A percentile compares a stretch with the other conserved stretches of the same genome.
Conservation (phyloP, 1,140 invertebrate genomes). For the Polypedilum vanderplanki region DNA sequence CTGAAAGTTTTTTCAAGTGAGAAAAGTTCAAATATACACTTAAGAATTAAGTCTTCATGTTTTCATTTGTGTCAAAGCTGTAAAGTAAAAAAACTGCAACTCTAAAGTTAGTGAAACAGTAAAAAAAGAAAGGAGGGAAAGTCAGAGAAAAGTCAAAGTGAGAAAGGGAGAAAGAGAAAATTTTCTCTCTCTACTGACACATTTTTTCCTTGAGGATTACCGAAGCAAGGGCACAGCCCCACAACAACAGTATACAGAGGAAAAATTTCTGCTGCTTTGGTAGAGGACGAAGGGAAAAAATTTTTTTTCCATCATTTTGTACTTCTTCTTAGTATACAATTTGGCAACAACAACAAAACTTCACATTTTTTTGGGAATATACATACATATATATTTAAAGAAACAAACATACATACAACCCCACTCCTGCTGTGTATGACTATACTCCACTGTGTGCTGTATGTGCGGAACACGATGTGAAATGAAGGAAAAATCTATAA, state of each 20-base stretch:
- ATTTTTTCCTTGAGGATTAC: constrained; percentile 28
- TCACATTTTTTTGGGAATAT: not conserved
- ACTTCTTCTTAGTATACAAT: constrained; percentile 4
- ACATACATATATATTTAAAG: not conserved
- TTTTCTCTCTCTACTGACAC: constrained; percentile 11
- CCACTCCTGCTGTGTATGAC: not conserved
- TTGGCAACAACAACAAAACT: not conserved
- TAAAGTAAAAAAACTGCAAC: not conserved
- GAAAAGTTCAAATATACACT: not conserved
- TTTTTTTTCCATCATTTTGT: constrained; percentile 24
- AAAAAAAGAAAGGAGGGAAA: constrained; percentile 6
- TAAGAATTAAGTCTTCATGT: not conserved
- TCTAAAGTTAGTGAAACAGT: not conserved
- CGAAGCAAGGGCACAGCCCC: constrained; percentile 27
- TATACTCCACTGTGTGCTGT: not conserved
- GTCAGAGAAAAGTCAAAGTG: constrained; percentile 22
- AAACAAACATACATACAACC: constrained; percentile 12
- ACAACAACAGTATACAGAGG: constrained; percentile 21
- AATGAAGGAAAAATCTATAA: constrained; percentile 29
- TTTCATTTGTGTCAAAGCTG: constrained; percentile 8
- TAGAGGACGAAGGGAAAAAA: constrained; percentile 15
- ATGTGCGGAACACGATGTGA: constrained; percentile 23
- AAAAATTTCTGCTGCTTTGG: constrained; percentile 14
- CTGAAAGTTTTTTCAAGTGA: not conserved
- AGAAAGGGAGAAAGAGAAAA: not conserved